Conservation (phyloP, 1,140 invertebrate genomes). For the Ips typographus region DNA sequence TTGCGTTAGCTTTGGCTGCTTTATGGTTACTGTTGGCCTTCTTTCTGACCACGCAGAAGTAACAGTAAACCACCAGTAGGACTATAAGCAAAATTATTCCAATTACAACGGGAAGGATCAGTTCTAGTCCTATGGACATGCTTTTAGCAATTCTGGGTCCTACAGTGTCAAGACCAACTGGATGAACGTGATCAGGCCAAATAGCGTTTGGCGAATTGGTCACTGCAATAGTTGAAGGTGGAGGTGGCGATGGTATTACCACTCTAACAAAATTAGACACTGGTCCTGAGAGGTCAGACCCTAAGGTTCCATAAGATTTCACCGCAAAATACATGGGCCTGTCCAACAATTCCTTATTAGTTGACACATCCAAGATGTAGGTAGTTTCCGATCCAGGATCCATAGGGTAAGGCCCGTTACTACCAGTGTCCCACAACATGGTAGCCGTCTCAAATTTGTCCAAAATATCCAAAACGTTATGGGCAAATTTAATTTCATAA, state of each 20-base stretch:
- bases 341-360: slow-evolving; percentile 53
- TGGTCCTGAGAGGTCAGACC: slow-evolving; percentile 51
- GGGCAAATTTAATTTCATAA: slow-evolving; percentile 56
- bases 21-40: slow-evolving; percentile 42
- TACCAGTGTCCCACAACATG: slow-evolving; percentile 48
- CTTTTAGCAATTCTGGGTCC: slow-evolving; percentile 42
- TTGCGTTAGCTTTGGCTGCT: slow-evolving; percentile 37
- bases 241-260: slow-evolving; percentile 55
- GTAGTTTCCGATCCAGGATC: slow-evolving; percentile 53
- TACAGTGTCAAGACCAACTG: slow-evolving; percentile 40
- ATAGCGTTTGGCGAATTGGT: slow-evolving; percentile 47
- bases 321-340: slow-evolving; percentile 57
- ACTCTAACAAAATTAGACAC: slow-evolving; percentile 61
- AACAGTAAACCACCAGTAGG: slow-evolving; percentile 53
- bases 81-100: slow-evolving; percentile 53
- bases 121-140: slow-evolving; percentile 50
- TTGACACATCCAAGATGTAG: slow-evolving; percentile 54
- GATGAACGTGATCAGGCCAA: slow-evolving; percentile 47
- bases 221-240: slow-evolving; percentile 53
- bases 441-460: slow-evolving; percentile 53
- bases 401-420: slow-evolving; percentile 49
- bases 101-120: slow-evolving; percentile 53
- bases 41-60: slow-evolving; percentile 53
- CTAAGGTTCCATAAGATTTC: slow-evolving; percentile 52
- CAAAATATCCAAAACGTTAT: slow-evolving; percentile 52